Base-by-base conservation (phyloP, 2,113 vertebrate species). In the Mesoclemmys tuberculata region DNA sequence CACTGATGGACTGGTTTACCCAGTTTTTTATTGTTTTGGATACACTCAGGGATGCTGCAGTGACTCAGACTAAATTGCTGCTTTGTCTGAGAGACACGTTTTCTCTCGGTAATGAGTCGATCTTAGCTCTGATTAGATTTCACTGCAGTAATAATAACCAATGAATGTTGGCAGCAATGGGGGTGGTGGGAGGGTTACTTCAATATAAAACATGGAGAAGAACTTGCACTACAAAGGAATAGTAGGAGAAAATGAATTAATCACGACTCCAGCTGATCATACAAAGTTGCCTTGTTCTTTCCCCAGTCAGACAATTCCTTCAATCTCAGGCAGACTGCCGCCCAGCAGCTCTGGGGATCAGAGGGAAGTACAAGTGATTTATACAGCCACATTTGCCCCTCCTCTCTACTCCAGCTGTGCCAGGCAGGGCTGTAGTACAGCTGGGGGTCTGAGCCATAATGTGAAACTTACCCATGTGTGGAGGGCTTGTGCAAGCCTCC, bases 21-120 rank as follows among this genome's bases (percentile, higher is more conserved):
- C 96, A 96, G 96, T 89, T 96, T 95, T 95, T 93, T 92, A 94
- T 95, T 97, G 96, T 96, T 97, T 95, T 96, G 96, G 96, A 95
- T 97, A 94, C 88, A 75, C n/a, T 90, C 83, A 86, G 93, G 88
- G 96, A 98, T 97, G 97, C 95, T 96, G 93, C 94, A 95, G 86
- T 97, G 96, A 98, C 96, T 97, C 96, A 97, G 95, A 94, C 87
- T 90, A 98, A 97, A 97, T 96, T 96, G 95, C 96, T 95, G 94
- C 96, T 96, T 97, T 97, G 97, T 96, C 95, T 96, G 94, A 98
- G 90, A 97, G 94, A 97, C 95, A 88, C 93, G 16, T 88, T 94
- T 97, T 97, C 93, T 97, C 93, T 96, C 95, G 80, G 85, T 98
- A 96, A 93, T 90, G 94, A 95, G 94, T 85, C 93, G 96, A 97